Percentiles rank a stretch among this genome's conserved stretches.
Evolutionary conservation across 2,888 invertebrate species (phyloP).

Genomic region (Endomychus coccineus): DNA sequence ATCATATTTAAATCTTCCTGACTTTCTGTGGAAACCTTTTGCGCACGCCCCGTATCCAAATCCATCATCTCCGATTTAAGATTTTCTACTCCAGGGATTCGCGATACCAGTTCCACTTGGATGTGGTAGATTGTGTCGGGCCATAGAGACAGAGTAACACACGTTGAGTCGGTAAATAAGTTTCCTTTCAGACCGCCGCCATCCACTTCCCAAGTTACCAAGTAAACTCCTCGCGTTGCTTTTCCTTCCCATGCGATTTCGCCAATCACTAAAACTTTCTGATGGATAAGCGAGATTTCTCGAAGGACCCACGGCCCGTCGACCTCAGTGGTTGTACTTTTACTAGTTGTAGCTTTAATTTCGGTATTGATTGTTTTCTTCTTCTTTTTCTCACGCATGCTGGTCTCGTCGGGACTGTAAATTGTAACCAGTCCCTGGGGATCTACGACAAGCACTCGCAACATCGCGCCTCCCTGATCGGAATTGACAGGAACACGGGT

Average conservation of each 20-base stretch:
- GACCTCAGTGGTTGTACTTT: constrained; percentile 44
- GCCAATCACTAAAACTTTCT: constrained; percentile 63
- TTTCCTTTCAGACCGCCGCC: constrained; percentile 76
- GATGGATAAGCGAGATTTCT: constrained; percentile 64
- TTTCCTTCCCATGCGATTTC: constrained; percentile 68
- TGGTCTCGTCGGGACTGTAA: constrained; percentile 59
- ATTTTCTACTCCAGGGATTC: constrained; percentile 54
- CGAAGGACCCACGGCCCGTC: constrained; percentile 55
- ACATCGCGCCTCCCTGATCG: constrained; percentile 51
- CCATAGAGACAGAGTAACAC: constrained; percentile 72
- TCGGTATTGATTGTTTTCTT: constrained; percentile 47
- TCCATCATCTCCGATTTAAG: constrained; percentile 60
- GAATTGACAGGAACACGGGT: constrained; percentile 59
- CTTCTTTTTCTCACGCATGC: constrained; percentile 41
- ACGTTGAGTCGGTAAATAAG: constrained; percentile 71
- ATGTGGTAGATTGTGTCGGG: constrained; percentile 75
- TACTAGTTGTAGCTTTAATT: constrained; percentile 48
- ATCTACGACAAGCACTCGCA: constrained; percentile 63
- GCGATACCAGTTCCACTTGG: constrained; percentile 62
- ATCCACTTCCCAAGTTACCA: constrained; percentile 78
- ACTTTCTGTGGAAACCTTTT: constrained; percentile 57
- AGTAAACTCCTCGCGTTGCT: constrained; percentile 59
- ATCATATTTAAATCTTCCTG: constrained; percentile 54
- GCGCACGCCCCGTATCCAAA: constrained; percentile 56
- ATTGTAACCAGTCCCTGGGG: constrained; percentile 64